These are phyloP conservation scores for Nothoprocta perdicaria DNA, from an alignment of 2,113 vertebrate genomes.

Conservation along the genomic window DNA sequence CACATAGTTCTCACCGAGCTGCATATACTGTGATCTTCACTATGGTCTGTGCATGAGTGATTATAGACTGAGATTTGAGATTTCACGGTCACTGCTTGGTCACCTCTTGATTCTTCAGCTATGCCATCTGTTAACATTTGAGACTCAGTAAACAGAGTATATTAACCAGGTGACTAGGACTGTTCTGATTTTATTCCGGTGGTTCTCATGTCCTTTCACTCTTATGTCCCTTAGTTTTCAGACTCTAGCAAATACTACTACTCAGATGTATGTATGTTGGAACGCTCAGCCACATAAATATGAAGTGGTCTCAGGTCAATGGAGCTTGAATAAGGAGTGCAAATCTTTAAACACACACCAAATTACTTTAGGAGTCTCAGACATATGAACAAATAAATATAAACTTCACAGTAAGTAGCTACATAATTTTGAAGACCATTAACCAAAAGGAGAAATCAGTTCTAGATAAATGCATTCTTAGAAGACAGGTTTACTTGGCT, in stretches of 20 bases:
- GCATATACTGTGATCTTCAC: no score
- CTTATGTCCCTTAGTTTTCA: background rate
- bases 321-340: background rate
- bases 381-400: background rate
- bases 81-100: background rate
- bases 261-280: background rate
- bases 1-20: background rate
- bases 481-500: background rate
- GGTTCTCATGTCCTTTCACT: background rate
- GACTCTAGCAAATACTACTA: background rate
- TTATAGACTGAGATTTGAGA: background rate
- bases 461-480: background rate
- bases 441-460: background rate
- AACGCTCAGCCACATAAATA: background rate
- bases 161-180: background rate
- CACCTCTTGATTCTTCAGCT: background rate
- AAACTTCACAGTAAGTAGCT: background rate
- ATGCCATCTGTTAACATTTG: background rate
- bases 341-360: background rate
- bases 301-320: background rate
- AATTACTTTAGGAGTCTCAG: background rate
- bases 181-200: background rate
- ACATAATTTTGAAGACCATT: background rate
- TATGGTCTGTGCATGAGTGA: fast-evolving
- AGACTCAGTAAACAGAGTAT: background rate